phyloP scores from a whole-genome alignment of 2,888 invertebrate genomes.

The Trisateles emortualis region DNA sequence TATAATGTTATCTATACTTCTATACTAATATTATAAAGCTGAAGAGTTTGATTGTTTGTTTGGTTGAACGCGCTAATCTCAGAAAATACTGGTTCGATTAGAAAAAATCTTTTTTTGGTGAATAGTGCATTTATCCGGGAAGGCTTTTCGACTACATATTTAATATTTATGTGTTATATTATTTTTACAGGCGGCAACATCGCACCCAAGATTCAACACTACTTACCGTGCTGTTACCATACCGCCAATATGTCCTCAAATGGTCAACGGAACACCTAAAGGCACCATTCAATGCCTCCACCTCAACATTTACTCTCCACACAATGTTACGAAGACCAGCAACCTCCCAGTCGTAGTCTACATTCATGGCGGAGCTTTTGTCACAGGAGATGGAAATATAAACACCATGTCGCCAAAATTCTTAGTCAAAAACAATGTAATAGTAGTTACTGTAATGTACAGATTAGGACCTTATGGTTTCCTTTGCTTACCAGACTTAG shows the following conservation, averaged over 20 bases:
- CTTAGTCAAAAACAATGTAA: conserved; percentile 48
- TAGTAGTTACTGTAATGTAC: conserved; percentile 53
- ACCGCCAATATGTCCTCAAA: conserved; percentile 20
- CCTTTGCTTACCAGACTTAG: conserved; percentile 52
- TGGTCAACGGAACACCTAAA: no score
- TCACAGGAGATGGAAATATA: neutral
- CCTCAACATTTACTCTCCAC: conserved; percentile 87
- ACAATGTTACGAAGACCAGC: conserved; percentile 1
- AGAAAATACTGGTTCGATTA: no score
- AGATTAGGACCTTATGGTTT: conserved; percentile 61
- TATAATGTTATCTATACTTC: no score
- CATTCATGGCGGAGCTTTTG: conserved; percentile 54
- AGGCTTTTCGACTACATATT: no score
- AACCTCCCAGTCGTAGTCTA: conserved; percentile 57
- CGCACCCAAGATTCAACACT: conserved; percentile 15
- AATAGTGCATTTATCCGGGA: no score
- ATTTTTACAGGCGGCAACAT: conserved; percentile 21
- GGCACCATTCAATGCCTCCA: conserved; percentile 76
- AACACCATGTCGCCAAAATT: conserved; percentile 26
- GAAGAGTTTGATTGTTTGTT: no score
- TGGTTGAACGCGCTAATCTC: no score
- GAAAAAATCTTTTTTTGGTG: no score
- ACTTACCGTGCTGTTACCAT: conserved; percentile 9
- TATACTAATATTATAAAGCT: no score
- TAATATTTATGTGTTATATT: neutral